Base-by-base conservation (phyloP, 2,888 invertebrate species). In the Trichopria drosophilae region DNA sequence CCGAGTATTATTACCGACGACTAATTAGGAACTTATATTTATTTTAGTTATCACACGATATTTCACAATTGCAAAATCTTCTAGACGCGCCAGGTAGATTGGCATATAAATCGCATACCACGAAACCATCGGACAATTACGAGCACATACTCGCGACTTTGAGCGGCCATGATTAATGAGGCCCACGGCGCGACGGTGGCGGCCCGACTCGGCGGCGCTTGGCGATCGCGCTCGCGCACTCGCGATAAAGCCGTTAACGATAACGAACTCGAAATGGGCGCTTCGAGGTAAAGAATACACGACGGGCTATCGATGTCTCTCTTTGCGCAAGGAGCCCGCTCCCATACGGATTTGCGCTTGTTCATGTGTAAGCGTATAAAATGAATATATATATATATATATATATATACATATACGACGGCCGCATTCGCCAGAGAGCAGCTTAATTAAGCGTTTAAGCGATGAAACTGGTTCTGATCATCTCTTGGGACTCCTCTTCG, bases 391-490 rank as follows among this genome's bases (percentile, higher is more conserved):
- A 10, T 24, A 24, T 9, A 24, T 9, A 9, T 24, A 10, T 24
- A 24, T 10, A 10, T 10, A 24, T 10, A 10, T 24, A 24, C 10
- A 24, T 24, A 10, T 24, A 24, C 6, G 10, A 24, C 15, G 32
- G 15, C 40, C 42, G 36, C 29, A 32, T 34, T 16, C 15, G 28
- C 42, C 39, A 19, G 29, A 59, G 57, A 53, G 56, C 66, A 67
- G 67, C 70, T 74, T 75, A 75, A 75, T 75, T 75, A 74, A 75
- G 74, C 74, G 70, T 73, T 75, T 74, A 73, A 72, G 62, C 71
- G 70, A 71, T 69, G 64, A 69, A 74, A 73, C 73, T 75, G 74
- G 74, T 73, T 73, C 66, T 57, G 62, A 64, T 62, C 59, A 53
- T 50, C 35, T 40, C 52, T 57, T 55, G 44, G 43, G n/a, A n/a